Conservation (phyloP, 2,888 invertebrate genomes). For the Leuctra nigra region DNA sequence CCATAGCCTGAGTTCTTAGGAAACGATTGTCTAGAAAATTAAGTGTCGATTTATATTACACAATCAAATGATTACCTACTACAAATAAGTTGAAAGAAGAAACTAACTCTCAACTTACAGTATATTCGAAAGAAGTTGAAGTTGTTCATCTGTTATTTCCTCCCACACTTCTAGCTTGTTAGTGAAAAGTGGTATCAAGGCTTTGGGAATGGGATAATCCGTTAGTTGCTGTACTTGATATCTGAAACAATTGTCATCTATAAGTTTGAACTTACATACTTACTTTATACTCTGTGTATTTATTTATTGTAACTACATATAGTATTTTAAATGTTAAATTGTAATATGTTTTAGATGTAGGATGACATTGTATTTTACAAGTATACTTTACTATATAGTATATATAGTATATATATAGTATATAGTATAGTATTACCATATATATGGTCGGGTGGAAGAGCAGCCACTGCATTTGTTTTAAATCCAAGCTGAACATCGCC, state of each 20-base stretch:
- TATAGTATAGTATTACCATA: no score
- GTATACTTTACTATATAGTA: no score
- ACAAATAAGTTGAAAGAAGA: background rate
- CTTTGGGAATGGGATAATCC: conserved; percentile 16
- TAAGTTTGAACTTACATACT: background rate
- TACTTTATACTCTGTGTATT: no score
- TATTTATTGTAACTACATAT: no score
- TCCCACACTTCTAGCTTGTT: conserved; percentile 10
- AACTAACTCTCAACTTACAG: background rate
- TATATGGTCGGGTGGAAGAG: no score
- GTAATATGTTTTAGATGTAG: no score
- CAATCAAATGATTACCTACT: background rate
- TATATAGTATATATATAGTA: no score
- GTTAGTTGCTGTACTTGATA: background rate
- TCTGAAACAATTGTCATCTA: background rate
- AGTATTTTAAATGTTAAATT: no score
- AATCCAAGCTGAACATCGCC: no score
- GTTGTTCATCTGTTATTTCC: conserved; percentile 7
- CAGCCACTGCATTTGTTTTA: no score
- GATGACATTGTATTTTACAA: no score
- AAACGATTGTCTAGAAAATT: background rate
- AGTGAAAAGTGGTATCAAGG: background rate
- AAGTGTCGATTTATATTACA: background rate
- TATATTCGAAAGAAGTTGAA: background rate
- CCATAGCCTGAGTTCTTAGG: background rate